Conservation (phyloP, 2,888 invertebrate genomes). For the Cerastis rubricosa region DNA sequence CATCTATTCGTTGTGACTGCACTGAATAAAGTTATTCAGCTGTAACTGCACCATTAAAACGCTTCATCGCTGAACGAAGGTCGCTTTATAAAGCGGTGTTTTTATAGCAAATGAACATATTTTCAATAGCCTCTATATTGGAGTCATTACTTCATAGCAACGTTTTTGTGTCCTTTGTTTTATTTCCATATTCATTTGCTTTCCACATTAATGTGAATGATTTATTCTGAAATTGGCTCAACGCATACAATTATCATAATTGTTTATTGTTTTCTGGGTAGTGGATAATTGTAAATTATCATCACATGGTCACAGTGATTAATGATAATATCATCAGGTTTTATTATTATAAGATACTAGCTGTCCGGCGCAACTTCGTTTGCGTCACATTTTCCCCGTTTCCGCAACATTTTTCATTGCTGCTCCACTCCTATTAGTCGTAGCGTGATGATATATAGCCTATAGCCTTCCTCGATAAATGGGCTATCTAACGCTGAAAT, state of each 20-base stretch:
- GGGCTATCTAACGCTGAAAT: no score
- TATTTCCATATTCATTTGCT: constrained; percentile 7
- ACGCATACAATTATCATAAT: constrained; percentile 24
- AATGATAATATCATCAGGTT: background rate
- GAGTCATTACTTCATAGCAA: background rate
- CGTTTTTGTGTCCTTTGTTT: constrained; percentile 12
- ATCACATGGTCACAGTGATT: background rate
- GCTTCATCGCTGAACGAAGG: constrained; percentile 23
- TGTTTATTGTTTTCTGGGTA: constrained; percentile 12
- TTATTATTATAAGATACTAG: no score
- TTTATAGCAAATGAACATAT: constrained; percentile 15
- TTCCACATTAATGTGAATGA: constrained; percentile 4
- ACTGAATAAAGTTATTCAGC: constrained; percentile 56
- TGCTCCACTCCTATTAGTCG: no score
- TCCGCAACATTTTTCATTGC: no score
- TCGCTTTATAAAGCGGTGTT: constrained; percentile 27
- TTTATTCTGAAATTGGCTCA: constrained; percentile 9
- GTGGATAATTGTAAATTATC: constrained; percentile 4
- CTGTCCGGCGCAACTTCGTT: no score
- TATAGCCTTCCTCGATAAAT: no score
- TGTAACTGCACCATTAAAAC: constrained; percentile 53
- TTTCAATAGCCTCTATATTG: constrained; percentile 21
- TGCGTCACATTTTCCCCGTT: no score
- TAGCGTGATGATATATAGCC: no score
- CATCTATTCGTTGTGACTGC: constrained; percentile 18